Conservation (phyloP, 2,888 invertebrate species). For the Bellardia bayeri region DNA sequence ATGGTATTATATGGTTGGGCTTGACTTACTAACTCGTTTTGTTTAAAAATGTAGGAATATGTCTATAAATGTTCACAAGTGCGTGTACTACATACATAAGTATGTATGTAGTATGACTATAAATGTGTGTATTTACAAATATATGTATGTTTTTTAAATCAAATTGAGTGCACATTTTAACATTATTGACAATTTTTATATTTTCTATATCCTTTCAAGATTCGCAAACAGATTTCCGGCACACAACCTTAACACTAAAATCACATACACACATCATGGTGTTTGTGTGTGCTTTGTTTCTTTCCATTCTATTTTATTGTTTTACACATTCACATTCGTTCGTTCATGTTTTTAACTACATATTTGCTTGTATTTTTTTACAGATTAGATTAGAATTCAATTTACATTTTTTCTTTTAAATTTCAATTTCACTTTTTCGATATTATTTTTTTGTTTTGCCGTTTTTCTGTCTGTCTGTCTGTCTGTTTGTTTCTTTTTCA, state of each 20-base stretch:
- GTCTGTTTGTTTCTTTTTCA: background rate
- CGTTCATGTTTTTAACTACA: background rate
- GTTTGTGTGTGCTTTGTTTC: background rate
- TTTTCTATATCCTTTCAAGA: conserved; percentile 34
- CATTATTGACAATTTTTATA: conserved; percentile 40
- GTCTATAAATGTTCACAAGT: too few relatives aligned
- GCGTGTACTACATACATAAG: too few relatives aligned
- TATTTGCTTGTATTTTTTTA: background rate
- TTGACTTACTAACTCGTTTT: background rate
- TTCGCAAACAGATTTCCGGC: conserved; percentile 47
- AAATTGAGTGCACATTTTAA: conserved; percentile 37
- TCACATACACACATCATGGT: background rate
- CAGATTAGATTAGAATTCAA: conserved; percentile 60
- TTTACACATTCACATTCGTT: background rate
- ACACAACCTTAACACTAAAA: conserved; percentile 20
- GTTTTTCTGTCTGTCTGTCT: background rate
- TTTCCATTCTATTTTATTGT: background rate
- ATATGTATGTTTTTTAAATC: background rate
- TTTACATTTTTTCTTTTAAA: conserved; percentile 56
- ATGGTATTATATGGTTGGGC: too few relatives aligned
- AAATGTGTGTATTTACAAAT: background rate
- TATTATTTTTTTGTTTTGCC: background rate
- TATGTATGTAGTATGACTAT: background rate
- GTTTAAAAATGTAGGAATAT: background rate
- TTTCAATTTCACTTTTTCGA: conserved; percentile 18